phyloP scores from a whole-genome alignment of 2,888 invertebrate genomes.

The Blomia tropicalis region DNA sequence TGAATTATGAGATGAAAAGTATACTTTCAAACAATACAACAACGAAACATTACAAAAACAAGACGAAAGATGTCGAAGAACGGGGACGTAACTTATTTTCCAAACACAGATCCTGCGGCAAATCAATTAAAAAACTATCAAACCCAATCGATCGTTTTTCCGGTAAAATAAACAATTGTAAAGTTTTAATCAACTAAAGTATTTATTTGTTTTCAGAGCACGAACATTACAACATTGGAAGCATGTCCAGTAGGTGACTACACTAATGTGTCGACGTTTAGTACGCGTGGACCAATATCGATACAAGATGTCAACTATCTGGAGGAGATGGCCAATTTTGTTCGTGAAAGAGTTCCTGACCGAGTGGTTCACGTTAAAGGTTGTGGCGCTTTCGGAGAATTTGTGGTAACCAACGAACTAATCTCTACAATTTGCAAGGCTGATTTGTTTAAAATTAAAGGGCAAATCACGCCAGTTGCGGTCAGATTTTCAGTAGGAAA shows the following conservation, averaged over 20 bases:
- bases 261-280: conserved; percentile 62
- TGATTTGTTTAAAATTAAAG: conserved; percentile 55
- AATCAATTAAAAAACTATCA: conserved; percentile 3
- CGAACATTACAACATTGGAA: conserved; percentile 44
- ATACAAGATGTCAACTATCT: conserved; percentile 58
- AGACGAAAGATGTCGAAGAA: too few species aligned
- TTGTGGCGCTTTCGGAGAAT: conserved; percentile 67
- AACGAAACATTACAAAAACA: too few species aligned
- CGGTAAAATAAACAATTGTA: neutral
- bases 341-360: conserved; percentile 80
- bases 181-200: neutral
- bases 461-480: conserved; percentile 61
- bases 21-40: too few species aligned
- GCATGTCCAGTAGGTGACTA: conserved; percentile 67
- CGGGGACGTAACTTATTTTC: too few species aligned
- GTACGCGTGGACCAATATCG: conserved; percentile 66
- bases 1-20: too few species aligned
- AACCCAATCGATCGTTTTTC: neutral
- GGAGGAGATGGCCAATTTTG: conserved; percentile 44
- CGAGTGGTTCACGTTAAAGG: conserved; percentile 93
- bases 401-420: conserved; percentile 56
- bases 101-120: conserved; percentile 16
- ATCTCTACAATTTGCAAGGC: conserved; percentile 62
- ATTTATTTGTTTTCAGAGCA: neutral
- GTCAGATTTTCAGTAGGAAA: conserved; percentile 64